Evolutionary conservation across 2,113 vertebrate genomes (phyloP).

Genomic region (Podilymbus podiceps): DNA sequence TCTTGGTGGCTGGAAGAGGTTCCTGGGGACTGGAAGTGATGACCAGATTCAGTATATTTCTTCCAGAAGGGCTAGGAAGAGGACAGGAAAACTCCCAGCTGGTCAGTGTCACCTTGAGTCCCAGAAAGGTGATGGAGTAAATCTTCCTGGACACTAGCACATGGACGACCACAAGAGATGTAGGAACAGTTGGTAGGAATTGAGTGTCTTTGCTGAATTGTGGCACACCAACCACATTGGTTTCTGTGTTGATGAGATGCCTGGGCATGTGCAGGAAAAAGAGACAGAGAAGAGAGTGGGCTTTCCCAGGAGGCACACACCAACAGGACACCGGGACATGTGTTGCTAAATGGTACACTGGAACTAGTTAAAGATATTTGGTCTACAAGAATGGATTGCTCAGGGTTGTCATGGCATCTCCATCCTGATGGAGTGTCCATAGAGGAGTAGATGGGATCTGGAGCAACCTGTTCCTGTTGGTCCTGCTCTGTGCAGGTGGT

Average conservation of each 20-base stretch:
- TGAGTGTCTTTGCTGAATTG: neutral
- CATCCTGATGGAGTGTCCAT: neutral
- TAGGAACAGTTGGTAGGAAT: neutral
- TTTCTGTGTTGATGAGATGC: neutral
- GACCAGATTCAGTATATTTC: neutral
- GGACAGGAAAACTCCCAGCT: neutral
- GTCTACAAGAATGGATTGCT: neutral
- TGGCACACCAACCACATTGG: neutral
- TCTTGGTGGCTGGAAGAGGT: neutral
- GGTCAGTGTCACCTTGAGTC: neutral
- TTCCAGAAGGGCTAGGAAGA: neutral
- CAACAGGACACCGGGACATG: neutral
- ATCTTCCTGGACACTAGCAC: no score
- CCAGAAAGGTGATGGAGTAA: neutral
- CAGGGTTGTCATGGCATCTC: neutral
- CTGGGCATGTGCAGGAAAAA: neutral
- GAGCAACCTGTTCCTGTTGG: neutral
- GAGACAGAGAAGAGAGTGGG: neutral
- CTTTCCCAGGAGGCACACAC: neutral
- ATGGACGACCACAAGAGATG: neutral
- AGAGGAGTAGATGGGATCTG: neutral
- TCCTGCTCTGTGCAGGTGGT: neutral
- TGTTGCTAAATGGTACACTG: neutral
- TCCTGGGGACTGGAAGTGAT: neutral
- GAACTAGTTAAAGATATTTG: neutral